Evolutionary conservation across 2,797 vertebrate species (phyloP).

Genomic region (Enteromius unitaeniatus): DNA sequence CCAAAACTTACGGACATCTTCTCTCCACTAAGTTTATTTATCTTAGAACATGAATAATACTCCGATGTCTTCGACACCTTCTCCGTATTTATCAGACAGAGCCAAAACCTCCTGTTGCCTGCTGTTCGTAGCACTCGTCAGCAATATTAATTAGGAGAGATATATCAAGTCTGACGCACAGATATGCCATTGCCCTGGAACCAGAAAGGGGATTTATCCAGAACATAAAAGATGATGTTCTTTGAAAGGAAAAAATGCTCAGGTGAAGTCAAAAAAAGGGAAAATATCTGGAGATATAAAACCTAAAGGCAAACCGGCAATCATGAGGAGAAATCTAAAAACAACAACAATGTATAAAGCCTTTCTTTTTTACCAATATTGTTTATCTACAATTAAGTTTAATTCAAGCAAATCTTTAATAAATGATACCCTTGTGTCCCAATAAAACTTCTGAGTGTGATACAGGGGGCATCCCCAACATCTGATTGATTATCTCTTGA

Average conservation of each 20-base stretch:
- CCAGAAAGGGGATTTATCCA: constrained; percentile 62
- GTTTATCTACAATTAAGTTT: background rate
- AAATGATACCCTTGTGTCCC: constrained; percentile 43
- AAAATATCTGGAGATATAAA: background rate
- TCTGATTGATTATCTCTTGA: background rate
- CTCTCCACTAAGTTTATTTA: constrained; percentile 64
- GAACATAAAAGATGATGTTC: constrained; percentile 35
- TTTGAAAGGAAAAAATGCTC: constrained; percentile 18
- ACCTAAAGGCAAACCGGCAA: background rate
- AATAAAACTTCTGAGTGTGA: background rate
- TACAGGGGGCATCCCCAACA: background rate
- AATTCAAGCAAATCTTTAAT: background rate
- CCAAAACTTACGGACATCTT: constrained; percentile 29
- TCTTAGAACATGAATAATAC: constrained; percentile 64
- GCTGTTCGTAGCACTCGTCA: constrained; percentile 64
- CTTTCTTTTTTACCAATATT: background rate
- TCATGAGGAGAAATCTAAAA: background rate
- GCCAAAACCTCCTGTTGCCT: constrained; percentile 67
- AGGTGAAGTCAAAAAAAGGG: background rate
- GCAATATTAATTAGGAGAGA: constrained; percentile 70
- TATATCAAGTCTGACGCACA: constrained; percentile 63
- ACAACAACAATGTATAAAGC: background rate
- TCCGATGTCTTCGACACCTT: constrained; percentile 70
- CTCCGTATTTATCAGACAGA: constrained; percentile 70
- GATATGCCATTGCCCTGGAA: constrained; percentile 67